Base-by-base conservation (phyloP, 1,140 invertebrate species). In the Aleiodes sp. region DNA sequence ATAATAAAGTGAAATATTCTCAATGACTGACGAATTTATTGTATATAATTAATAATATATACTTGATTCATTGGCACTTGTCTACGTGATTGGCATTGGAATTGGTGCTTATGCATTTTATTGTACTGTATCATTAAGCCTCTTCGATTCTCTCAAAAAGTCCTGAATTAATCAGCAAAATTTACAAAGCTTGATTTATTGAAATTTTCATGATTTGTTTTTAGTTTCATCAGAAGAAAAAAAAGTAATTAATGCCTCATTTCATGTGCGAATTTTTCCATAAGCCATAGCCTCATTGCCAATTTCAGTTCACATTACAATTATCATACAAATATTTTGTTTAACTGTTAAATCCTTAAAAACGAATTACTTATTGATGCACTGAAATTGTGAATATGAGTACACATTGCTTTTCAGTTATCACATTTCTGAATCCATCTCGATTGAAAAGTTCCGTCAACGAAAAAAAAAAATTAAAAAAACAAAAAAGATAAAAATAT, bases 21-120 rank as follows among this genome's bases (percentile, higher is more conserved):
- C 14, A 10, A 19, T 16, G 16, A 24, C 16, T 16, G n/a, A 52
- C 26, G 21, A 16, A 24, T 24, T 52, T 2, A 21, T 52, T 52
- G 46, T 52, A 52, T 52, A 52, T 52, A 52, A 6, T 52, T 12
- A 21, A 41, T 35, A 35, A n/a, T n/a, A n/a, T 35, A 35, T 35
- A 21, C 21, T 16, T n/a, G 6, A 35, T 62, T 62, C 21, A 61
- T 68, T 68, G 65, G 65, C 65, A 68, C 65, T 61, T 60, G 57
- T 61, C 56, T 61, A 43, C 41, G 8, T 56, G 37, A 61, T 59
- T 41, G 65, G 26, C 37, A 68, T 61, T 61, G 35, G 29, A 28
- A 68, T 16, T 52, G 43, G 43, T 65, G 63, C 63, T 37, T 43
- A 64, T 64, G 37, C 24, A 10, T 9, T 64, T 46, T 64, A 29